Conservation (phyloP, 2,797 vertebrate species). For the Nannoperca obscura region DNA sequence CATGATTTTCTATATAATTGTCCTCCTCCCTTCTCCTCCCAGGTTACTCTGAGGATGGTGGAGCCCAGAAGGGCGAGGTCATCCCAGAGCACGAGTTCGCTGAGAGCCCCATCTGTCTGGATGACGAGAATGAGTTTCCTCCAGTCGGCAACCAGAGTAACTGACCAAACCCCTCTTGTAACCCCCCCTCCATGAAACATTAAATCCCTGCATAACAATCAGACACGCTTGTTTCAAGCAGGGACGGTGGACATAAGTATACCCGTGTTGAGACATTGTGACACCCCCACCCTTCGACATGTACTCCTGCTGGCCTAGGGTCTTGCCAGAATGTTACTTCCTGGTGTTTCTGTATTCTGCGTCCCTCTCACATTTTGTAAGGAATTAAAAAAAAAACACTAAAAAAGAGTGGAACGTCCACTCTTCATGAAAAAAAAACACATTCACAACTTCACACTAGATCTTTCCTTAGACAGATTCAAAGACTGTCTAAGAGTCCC, state of each 20-base stretch:
- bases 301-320: slow-evolving; percentile 59
- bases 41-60: slow-evolving; percentile 96
- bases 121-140: slow-evolving; percentile 95
- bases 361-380: slow-evolving; percentile 41
- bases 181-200: background rate
- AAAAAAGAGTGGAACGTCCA: slow-evolving; percentile 31
- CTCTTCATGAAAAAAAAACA: slow-evolving; percentile 10
- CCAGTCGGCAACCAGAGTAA: slow-evolving; percentile 91
- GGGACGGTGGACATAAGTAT: slow-evolving; percentile 48
- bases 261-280: slow-evolving; percentile 44
- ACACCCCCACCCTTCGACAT: slow-evolving; percentile 25
- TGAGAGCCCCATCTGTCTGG: slow-evolving; percentile 91
- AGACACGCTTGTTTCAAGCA: slow-evolving; percentile 46
- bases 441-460: slow-evolving; percentile 21
- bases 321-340: slow-evolving; percentile 52
- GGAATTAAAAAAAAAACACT: slow-evolving; percentile 29
- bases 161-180: slow-evolving; percentile 73
- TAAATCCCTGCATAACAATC: slow-evolving; percentile 34
- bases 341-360: slow-evolving; percentile 53
- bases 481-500: slow-evolving; percentile 22
- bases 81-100: slow-evolving; percentile 96
- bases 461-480: slow-evolving; percentile 14
- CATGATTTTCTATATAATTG: background rate
- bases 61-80: slow-evolving; percentile 91
- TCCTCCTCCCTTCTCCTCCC: slow-evolving; percentile 18